Percentiles rank a stretch among this genome's conserved stretches.
Conservation (phyloP, 92 coral and sea anemone species). For the Epizoanthus scotinus region DNA sequence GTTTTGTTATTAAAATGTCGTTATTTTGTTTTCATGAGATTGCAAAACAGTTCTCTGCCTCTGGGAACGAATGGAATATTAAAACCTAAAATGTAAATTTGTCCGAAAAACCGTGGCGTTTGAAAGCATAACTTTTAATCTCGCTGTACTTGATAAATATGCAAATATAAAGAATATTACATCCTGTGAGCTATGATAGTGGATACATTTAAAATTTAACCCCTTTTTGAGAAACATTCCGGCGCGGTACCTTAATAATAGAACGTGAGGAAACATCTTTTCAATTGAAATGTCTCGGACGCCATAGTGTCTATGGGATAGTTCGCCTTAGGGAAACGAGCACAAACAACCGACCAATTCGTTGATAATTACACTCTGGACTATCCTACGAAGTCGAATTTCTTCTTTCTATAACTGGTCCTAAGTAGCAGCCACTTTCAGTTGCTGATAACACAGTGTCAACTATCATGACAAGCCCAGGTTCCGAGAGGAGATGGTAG, state of each 20-base stretch:
- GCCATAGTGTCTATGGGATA: slow-evolving; percentile 42
- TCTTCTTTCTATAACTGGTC: slow-evolving; percentile 7
- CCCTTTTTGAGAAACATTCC: slow-evolving; percentile 33
- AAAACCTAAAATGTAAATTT: slow-evolving; percentile 28
- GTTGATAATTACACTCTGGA: slow-evolving; percentile 3
- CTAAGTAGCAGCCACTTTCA: slow-evolving; percentile 2
- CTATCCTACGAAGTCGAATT: slow-evolving; percentile 1
- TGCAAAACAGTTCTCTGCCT: neutral
- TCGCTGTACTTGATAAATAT: slow-evolving; percentile 18
- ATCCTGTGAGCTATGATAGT: slow-evolving; percentile 18
- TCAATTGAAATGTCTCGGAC: slow-evolving; percentile 35
- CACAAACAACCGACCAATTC: slow-evolving; percentile 26
- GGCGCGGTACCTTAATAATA: slow-evolving; percentile 40
- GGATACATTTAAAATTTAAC: slow-evolving; percentile 31
- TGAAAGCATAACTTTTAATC: slow-evolving; percentile 10
- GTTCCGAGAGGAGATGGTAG: neutral
- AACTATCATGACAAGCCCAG: neutral
- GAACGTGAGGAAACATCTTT: slow-evolving; percentile 18
- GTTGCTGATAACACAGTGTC: slow-evolving; percentile 1
- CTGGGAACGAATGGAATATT: slow-evolving; percentile 17
- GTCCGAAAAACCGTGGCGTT: slow-evolving; percentile 15
- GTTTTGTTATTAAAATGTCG: slow-evolving; percentile 39
- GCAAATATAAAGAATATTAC: slow-evolving; percentile 18
- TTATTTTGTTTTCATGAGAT: slow-evolving; percentile 39
- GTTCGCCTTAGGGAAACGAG: slow-evolving; percentile 33